Conservation (phyloP, 2,888 invertebrate genomes). For the Agriotes lineatus region DNA sequence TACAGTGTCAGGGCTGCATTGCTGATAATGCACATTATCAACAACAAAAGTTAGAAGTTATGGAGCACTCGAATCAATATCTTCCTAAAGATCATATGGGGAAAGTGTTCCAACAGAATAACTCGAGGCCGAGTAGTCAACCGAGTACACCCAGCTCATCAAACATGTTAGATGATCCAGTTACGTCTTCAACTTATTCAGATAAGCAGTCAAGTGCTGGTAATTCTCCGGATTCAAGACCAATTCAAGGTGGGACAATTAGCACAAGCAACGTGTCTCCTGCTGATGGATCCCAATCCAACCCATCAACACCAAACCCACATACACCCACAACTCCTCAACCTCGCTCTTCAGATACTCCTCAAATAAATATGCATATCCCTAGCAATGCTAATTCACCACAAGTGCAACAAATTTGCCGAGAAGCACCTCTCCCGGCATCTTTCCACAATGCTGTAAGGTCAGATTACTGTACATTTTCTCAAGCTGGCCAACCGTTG, state of each 20-base stretch:
- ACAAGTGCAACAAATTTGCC: constrained; percentile 35
- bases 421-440: constrained; percentile 9
- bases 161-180: constrained; percentile 72
- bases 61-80: constrained; percentile 62
- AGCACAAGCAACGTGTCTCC: constrained; percentile 87
- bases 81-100: constrained; percentile 61
- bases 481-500: constrained; percentile 2
- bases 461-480: constrained; percentile 15
- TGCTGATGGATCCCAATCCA: constrained; percentile 75
- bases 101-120: constrained; percentile 45
- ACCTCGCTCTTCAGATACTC: constrained; percentile 66
- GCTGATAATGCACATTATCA: constrained; percentile 67
- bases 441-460: constrained; percentile 28
- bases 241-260: constrained; percentile 87
- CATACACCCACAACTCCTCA: constrained; percentile 65
- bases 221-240: constrained; percentile 74
- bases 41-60: constrained; percentile 47
- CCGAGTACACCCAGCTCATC: constrained; percentile 71
- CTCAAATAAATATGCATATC: constrained; percentile 63
- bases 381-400: constrained; percentile 21
- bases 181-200: constrained; percentile 77
- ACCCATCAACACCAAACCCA: constrained; percentile 70
- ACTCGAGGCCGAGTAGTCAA: constrained; percentile 68
- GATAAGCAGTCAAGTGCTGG: constrained; percentile 67
- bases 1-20: constrained; percentile 71